phyloP scores from a whole-genome alignment of 2,113 vertebrate species.

The Lepus europaeus region DNA sequence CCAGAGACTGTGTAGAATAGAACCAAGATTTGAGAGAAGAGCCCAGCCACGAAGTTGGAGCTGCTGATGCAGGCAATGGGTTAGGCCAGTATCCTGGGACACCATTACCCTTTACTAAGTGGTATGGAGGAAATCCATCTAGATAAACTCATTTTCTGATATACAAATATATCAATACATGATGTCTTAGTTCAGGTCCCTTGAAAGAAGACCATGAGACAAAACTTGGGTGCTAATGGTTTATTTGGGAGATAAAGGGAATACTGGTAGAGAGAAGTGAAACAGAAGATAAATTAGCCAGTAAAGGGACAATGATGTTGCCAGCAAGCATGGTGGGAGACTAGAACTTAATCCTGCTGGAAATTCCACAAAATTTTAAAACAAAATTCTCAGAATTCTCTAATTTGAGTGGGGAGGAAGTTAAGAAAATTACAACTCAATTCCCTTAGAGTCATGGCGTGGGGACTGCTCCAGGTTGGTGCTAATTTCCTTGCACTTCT shows the following conservation, averaged over 20 bases:
- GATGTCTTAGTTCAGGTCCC: background rate
- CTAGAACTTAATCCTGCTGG: background rate
- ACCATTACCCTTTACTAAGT: background rate
- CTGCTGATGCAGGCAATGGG: background rate
- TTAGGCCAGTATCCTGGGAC: background rate
- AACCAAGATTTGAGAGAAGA: background rate
- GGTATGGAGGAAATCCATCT: background rate
- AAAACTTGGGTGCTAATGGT: background rate
- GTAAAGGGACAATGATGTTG: background rate
- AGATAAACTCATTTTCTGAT: background rate
- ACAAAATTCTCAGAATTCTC: background rate
- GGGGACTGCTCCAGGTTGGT: background rate
- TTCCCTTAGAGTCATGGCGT: background rate
- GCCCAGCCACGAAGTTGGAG: background rate
- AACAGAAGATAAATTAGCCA: background rate
- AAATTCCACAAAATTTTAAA: background rate
- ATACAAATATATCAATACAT: background rate
- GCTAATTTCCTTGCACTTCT: background rate
- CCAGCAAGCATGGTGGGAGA: background rate
- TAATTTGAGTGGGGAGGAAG: background rate
- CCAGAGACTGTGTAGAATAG: background rate
- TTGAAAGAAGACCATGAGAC: background rate
- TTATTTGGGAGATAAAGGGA: background rate
- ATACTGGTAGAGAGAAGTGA: background rate
- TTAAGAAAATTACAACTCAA: background rate